A percentile compares a stretch with the other conserved stretches of the same genome.
Evolutionary conservation across 64 coral and sea anemone species (phyloP).

Genomic region (Anthopleura sola): DNA sequence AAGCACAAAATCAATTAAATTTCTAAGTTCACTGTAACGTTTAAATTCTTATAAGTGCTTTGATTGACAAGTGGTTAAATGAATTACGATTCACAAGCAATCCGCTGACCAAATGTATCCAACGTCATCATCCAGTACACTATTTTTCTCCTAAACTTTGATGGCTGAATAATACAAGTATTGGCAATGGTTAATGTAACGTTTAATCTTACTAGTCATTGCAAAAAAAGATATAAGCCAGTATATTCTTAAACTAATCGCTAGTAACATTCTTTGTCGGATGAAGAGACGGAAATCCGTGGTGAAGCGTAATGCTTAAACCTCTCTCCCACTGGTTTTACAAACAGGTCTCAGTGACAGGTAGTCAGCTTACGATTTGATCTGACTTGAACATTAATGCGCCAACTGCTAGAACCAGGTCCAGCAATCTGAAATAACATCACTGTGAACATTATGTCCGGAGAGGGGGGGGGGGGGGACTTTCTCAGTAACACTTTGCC

Average conservation of each 20-base stretch:
- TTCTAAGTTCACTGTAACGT: too few relatives aligned
- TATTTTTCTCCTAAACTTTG: not conserved
- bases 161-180: not conserved
- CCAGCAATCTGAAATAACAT: not conserved
- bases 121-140: not conserved
- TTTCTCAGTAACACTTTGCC: too few relatives aligned
- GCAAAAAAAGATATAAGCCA: too few relatives aligned
- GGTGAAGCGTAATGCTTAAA: not conserved
- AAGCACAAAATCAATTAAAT: too few relatives aligned
- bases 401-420: too few relatives aligned
- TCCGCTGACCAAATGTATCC: not conserved
- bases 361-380: slow-evolving; percentile 7
- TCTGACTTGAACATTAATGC: not conserved
- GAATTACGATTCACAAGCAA: not conserved
- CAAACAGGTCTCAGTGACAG: not conserved
- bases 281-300: not conserved
- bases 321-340: not conserved
- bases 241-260: not conserved
- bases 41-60: too few relatives aligned
- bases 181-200: not conserved
- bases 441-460: too few relatives aligned
- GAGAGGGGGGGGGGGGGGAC: too few relatives aligned
- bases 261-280: slow-evolving; percentile 2
- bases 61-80: not conserved
- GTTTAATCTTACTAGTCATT: not conserved